These are phyloP conservation scores for Eulemur rufifrons DNA, from an alignment of 2,113 vertebrate species.

Conservation along the genomic window DNA sequence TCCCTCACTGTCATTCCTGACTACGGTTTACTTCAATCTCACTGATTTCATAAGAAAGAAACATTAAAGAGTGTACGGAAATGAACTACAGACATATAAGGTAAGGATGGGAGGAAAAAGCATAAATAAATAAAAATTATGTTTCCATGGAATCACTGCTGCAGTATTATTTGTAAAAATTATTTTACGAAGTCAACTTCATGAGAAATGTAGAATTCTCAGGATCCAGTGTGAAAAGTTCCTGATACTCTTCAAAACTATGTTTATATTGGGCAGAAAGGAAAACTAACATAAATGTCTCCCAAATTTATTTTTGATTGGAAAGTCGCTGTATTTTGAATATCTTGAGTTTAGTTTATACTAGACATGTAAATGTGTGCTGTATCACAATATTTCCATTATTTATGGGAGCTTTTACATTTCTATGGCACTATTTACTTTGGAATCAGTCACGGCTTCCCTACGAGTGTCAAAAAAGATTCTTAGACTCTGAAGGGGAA, in stretches of 20 bases:
- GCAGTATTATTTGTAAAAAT: slow-evolving; percentile 1
- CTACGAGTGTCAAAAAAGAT: not conserved
- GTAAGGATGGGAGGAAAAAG: not conserved
- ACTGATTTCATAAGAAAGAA: slow-evolving; percentile 40
- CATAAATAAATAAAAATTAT: slow-evolving; percentile 12
- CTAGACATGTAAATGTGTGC: not conserved
- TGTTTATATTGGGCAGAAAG: not conserved
- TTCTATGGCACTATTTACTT: slow-evolving; percentile 10
- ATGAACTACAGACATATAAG: not conserved
- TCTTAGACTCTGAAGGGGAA: not conserved
- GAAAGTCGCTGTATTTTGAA: slow-evolving; percentile 12
- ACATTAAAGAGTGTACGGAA: slow-evolving; percentile 21
- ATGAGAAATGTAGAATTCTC: slow-evolving; percentile 17
- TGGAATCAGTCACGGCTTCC: not conserved
- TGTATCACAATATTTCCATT: not conserved
- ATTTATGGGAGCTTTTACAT: slow-evolving; percentile 18
- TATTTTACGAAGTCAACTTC: not conserved
- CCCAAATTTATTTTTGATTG: slow-evolving; percentile 23
- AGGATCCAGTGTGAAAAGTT: slow-evolving; percentile 4
- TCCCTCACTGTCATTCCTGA: not conserved
- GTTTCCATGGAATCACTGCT: not conserved
- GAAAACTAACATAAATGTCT: not conserved
- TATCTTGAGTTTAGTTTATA: not conserved
- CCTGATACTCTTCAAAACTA: not conserved
- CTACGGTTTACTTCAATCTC: not conserved